These are phyloP conservation scores for Emydura subglobosa DNA, from an alignment of 2,113 vertebrate species.

Conservation along the genomic window DNA sequence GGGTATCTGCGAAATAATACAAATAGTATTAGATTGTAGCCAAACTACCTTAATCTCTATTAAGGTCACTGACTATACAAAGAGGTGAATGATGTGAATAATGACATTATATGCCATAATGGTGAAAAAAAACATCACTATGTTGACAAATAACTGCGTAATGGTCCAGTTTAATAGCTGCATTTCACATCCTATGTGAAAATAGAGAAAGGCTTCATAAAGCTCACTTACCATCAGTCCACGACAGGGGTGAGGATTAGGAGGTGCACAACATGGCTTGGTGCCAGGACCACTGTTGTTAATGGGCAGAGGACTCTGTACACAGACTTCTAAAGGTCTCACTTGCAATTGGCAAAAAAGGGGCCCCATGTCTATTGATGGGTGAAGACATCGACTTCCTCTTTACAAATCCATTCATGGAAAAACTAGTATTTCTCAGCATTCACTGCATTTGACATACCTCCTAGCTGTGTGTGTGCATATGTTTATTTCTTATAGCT, in stretches of 20 bases:
- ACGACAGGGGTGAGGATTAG: background rate
- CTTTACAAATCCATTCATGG: background rate
- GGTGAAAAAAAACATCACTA: accelerated
- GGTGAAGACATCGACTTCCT: background rate
- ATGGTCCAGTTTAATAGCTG: background rate
- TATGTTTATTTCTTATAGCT: background rate
- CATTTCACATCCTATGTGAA: background rate
- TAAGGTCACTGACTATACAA: background rate
- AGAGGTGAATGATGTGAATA: background rate
- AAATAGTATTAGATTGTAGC: background rate
- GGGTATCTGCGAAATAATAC: constrained; percentile 42
- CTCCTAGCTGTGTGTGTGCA: background rate
- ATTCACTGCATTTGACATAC: background rate
- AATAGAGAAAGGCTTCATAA: background rate
- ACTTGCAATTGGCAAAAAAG: background rate
- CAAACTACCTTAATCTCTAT: background rate
- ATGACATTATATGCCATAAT: background rate
- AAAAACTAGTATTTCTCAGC: background rate
- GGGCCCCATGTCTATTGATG: background rate
- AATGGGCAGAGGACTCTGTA: background rate
- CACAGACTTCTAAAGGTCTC: background rate
- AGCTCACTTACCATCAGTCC: background rate
- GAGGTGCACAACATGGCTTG: background rate
- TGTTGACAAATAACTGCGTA: background rate
- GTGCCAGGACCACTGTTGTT: background rate